Evolutionary conservation across 2,888 invertebrate genomes (phyloP).

Genomic region (Eupeodes luniger): DNA sequence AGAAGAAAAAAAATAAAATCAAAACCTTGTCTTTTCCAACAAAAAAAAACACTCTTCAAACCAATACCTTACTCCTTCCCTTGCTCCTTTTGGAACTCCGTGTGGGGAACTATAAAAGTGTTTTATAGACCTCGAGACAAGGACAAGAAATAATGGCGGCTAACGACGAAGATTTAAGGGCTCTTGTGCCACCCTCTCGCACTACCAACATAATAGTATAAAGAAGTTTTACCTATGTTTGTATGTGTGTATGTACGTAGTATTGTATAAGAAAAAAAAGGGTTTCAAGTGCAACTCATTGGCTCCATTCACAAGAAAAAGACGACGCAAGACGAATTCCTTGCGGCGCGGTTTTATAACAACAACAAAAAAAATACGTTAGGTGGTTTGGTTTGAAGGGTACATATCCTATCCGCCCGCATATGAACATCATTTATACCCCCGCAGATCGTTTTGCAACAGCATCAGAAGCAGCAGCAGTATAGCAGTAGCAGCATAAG

Average conservation of each 20-base stretch:
- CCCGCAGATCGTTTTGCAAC: slow-evolving; percentile 76
- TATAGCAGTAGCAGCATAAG: slow-evolving; percentile 57
- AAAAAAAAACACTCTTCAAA: neutral
- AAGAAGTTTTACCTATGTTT: too few species aligned
- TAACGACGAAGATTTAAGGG: slow-evolving; percentile 80
- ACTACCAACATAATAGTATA: neutral
- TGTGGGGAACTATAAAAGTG: slow-evolving; percentile 84
- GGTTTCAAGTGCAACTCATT: slow-evolving; percentile 75
- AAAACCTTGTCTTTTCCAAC: slow-evolving; percentile 33
- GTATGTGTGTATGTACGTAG: neutral
- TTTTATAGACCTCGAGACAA: slow-evolving; percentile 84
- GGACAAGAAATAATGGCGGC: slow-evolving; percentile 83
- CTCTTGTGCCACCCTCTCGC: slow-evolving; percentile 63
- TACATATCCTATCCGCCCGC: slow-evolving; percentile 62
- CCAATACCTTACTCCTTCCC: neutral
- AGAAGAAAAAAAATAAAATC: neutral
- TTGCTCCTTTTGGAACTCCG: slow-evolving; percentile 45
- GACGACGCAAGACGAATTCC: slow-evolving; percentile 76
- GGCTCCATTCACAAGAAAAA: slow-evolving; percentile 69
- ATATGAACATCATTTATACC: slow-evolving; percentile 78
- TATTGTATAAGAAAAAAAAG: slow-evolving; percentile 40
- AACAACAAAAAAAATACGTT: slow-evolving; percentile 22
- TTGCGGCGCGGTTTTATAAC: slow-evolving; percentile 65
- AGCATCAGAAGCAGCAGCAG: slow-evolving; percentile 56
- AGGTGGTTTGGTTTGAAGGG: slow-evolving; percentile 23